Conservation (phyloP, 2,113 vertebrate species). For the Sander lucioperca region DNA sequence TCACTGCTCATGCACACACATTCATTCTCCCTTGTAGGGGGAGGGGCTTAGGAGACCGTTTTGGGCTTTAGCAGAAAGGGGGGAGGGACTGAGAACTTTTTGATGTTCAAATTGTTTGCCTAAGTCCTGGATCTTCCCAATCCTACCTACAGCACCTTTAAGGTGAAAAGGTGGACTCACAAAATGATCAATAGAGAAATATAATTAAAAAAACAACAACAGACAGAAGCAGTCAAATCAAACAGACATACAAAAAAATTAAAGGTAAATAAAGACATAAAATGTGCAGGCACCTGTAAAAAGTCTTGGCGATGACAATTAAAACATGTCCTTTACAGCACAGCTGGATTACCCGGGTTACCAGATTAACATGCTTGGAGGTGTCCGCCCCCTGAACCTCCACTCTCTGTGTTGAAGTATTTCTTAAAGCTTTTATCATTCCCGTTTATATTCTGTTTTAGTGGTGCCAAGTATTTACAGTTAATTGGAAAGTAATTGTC, state of each 20-base stretch:
- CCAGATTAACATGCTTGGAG: neutral
- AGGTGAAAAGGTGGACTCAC: conserved; percentile 20
- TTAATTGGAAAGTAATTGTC: neutral
- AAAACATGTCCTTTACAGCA: neutral
- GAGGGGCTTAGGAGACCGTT: no score
- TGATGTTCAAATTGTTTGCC: no score
- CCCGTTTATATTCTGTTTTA: neutral
- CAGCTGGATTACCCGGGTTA: neutral
- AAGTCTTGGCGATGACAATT: neutral
- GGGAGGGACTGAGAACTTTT: no score
- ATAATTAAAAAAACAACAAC: neutral
- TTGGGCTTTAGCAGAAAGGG: no score
- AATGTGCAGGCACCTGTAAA: neutral
- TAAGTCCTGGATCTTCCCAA: no score
- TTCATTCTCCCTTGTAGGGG: no score
- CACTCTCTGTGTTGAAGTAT: neutral
- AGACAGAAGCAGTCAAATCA: conserved; percentile 11
- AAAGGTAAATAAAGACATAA: neutral
- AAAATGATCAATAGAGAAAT: conserved; percentile 27
- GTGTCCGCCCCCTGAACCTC: neutral
- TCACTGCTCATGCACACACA: no score
- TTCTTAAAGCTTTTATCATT: neutral
- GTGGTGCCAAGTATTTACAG: neutral
- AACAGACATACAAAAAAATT: neutral
- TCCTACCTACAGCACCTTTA: no score